phyloP scores from a whole-genome alignment of 2,797 vertebrate genomes.

The Streptopelia turtur region DNA sequence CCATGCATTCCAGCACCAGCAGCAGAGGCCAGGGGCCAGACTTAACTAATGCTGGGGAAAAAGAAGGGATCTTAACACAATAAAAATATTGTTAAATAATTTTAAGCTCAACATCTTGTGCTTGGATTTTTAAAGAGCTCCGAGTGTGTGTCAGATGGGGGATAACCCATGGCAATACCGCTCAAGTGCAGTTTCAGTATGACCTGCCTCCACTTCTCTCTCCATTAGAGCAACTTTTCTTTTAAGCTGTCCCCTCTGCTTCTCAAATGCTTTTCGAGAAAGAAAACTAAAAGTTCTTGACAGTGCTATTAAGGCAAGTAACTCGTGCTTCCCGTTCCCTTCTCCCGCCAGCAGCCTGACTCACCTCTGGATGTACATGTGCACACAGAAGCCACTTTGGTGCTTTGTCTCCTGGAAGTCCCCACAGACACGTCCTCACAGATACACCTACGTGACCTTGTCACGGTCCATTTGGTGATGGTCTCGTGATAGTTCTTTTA shows the following conservation, averaged over 20 bases:
- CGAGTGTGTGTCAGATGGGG: conserved; percentile 19
- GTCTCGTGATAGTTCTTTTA: no score
- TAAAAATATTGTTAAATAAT: conserved; percentile 70
- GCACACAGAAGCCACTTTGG: background rate
- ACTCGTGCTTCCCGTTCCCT: background rate
- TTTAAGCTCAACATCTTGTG: conserved; percentile 67
- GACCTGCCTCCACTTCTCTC: background rate
- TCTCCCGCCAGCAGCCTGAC: background rate
- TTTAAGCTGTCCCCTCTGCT: conserved; percentile 46
- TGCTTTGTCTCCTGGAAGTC: background rate
- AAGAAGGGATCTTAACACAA: background rate
- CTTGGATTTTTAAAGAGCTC: conserved; percentile 73
- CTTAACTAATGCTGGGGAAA: background rate
- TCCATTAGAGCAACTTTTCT: conserved; percentile 34
- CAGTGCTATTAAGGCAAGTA: conserved; percentile 37
- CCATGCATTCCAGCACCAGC: background rate
- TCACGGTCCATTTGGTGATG: no score
- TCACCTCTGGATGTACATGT: background rate
- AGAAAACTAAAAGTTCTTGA: conserved; percentile 25
- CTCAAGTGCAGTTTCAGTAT: conserved; percentile 8
- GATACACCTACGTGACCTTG: background rate
- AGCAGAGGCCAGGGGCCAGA: background rate
- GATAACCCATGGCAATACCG: background rate
- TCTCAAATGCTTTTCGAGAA: conserved; percentile 34
- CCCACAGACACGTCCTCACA: background rate